Conservation (phyloP, 2,113 vertebrate genomes). For the Myotis yumanensis region DNA sequence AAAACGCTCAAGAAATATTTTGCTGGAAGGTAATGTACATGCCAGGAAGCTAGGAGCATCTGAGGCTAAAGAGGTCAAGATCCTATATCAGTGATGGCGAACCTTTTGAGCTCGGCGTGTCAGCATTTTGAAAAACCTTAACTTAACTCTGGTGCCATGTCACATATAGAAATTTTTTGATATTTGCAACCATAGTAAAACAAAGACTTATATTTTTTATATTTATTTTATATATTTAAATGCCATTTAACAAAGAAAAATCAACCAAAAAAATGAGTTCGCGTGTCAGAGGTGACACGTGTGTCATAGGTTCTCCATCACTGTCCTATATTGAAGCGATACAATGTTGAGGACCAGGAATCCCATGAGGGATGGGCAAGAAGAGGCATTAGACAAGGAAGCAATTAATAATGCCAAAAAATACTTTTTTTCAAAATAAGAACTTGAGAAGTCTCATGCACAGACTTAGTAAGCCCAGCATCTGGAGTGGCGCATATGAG, state of each 20-base stretch:
- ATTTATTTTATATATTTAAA: too few species aligned
- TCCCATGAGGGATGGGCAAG: not conserved
- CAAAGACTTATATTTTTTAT: too few species aligned
- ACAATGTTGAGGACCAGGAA: not conserved
- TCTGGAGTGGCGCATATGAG: not conserved
- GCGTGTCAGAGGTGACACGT: too few species aligned
- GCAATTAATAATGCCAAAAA: not conserved
- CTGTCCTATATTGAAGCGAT: not conserved
- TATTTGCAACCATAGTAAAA: too few species aligned
- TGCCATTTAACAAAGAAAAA: too few species aligned
- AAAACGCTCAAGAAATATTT: not conserved
- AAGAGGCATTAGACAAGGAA: not conserved
- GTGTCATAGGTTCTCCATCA: too few species aligned
- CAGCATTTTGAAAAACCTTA: too few species aligned
- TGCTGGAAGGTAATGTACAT: not conserved
- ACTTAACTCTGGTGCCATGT: too few species aligned
- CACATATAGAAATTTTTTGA: too few species aligned
- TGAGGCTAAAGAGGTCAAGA: not conserved
- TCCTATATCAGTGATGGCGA: not conserved
- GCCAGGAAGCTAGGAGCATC: not conserved
- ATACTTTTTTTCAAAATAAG: not conserved
- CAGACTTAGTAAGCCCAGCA: not conserved
- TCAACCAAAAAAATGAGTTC: too few species aligned
- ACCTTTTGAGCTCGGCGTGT: too few species aligned
- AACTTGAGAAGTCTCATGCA: not conserved